These are phyloP conservation scores for Thripadectes ignobilis DNA, from an alignment of 2,797 vertebrate genomes.

Conservation along the genomic window DNA sequence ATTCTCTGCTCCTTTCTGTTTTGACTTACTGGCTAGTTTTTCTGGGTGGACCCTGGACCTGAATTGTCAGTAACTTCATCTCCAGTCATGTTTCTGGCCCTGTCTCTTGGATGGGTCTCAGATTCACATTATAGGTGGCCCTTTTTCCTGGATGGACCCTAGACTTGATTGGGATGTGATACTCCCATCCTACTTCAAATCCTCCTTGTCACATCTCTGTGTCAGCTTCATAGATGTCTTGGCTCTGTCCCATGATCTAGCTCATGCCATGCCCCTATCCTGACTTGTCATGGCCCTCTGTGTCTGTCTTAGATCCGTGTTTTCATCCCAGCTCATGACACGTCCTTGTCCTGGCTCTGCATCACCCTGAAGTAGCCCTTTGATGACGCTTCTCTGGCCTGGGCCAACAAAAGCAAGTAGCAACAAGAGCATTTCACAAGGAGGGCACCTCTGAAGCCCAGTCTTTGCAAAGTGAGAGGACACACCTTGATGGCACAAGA, in stretches of 20 bases:
- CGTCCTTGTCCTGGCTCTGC: background rate
- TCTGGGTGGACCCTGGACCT: background rate
- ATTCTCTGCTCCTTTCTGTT: background rate
- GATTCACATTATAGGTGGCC: background rate
- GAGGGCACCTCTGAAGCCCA: background rate
- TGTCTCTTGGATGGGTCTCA: background rate
- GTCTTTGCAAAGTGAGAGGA: background rate
- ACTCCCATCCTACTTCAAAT: background rate
- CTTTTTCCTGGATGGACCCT: background rate
- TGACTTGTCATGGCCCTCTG: background rate
- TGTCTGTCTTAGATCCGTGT: background rate
- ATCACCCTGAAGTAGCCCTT: background rate
- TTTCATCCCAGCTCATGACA: background rate
- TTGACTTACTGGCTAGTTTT: background rate
- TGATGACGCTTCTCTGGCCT: background rate
- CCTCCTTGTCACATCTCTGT: background rate
- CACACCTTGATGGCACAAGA: background rate
- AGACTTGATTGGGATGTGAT: background rate
- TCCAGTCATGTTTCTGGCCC: background rate
- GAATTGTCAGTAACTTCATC: background rate
- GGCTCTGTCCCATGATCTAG: background rate
- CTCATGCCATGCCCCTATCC: background rate
- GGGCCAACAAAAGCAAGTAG: background rate
- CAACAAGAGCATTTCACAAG: background rate
- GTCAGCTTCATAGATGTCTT: background rate